Conservation (phyloP, 2,113 vertebrate species). For the Leptobrachium ailaonicum region DNA sequence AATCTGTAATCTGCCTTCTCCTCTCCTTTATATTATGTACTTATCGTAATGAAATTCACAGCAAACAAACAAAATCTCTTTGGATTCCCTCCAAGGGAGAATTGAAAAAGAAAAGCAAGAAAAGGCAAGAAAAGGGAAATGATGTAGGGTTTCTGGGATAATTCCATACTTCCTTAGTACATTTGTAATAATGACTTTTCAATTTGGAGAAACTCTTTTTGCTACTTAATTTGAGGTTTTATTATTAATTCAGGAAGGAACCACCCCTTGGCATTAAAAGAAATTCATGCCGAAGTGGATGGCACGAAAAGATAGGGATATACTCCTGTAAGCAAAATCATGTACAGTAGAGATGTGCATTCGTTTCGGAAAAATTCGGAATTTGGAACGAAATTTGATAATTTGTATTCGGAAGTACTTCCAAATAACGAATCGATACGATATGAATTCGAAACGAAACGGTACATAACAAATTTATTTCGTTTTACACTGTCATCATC, state of each 20-base stretch:
- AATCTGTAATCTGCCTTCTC: constrained; percentile 12
- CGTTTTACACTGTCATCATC: too few species aligned
- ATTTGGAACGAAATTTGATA: too few species aligned
- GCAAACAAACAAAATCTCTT: constrained; percentile 48
- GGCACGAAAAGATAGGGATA: too few species aligned
- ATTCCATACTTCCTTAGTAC: constrained; percentile 47
- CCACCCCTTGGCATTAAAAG: constrained; percentile 48
- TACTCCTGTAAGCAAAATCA: too few species aligned
- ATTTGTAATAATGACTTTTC: constrained; percentile 28
- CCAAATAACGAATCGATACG: too few species aligned
- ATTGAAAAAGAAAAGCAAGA: constrained; percentile 46
- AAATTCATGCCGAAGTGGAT: constrained; percentile 36
- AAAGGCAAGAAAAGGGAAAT: constrained; percentile 48
- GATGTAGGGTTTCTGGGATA: background rate
- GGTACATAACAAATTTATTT: too few species aligned
- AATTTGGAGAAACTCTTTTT: constrained; percentile 48
- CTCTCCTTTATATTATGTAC: constrained; percentile 42
- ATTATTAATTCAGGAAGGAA: constrained; percentile 53
- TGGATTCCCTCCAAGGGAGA: constrained; percentile 44
- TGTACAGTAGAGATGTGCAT: too few species aligned
- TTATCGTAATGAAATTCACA: constrained; percentile 56
- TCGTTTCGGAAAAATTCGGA: too few species aligned
- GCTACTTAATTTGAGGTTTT: constrained; percentile 54
- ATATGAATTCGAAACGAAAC: too few species aligned
- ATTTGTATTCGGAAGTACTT: too few species aligned